These are phyloP conservation scores for Harlomillsia oculata DNA, from an alignment of 1,140 invertebrate species.

Conservation along the genomic window DNA sequence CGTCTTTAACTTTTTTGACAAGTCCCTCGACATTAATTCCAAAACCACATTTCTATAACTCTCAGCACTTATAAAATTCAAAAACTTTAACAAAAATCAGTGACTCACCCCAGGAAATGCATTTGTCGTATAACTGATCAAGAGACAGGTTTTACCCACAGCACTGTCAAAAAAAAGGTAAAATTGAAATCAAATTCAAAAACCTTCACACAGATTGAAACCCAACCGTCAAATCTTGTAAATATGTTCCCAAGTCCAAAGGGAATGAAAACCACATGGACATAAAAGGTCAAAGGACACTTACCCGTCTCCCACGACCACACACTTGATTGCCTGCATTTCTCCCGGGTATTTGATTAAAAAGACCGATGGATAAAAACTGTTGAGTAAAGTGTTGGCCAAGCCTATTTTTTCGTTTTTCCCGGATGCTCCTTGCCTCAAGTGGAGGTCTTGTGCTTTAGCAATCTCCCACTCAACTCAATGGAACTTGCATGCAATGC, in stretches of 20 bases:
- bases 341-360: conserved; percentile 14
- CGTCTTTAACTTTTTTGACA: no score
- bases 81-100: not conserved
- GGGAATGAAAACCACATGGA: not conserved
- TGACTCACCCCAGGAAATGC: conserved; percentile 69
- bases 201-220: not conserved
- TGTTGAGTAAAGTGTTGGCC: conserved; percentile 8
- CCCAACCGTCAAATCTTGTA: not conserved
- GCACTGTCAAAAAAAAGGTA: conserved; percentile 47
- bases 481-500: not conserved
- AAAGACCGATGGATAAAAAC: conserved; percentile 11
- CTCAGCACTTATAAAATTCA: no score
- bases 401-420: conserved; percentile 28
- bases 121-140: conserved; percentile 95
- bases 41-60: no score
- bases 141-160: conserved; percentile 92
- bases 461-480: not conserved
- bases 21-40: not conserved
- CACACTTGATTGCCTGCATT: conserved; percentile 93
- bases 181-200: no score
- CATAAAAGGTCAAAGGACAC: conserved; percentile 35
- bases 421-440: conserved; percentile 13
- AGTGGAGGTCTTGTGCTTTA: not conserved
- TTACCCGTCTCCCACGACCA: conserved; percentile 87
- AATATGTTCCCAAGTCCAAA: not conserved